Evolutionary conservation across 2,888 invertebrate species (phyloP).

Genomic region (Oegoconia quadripuncta): DNA sequence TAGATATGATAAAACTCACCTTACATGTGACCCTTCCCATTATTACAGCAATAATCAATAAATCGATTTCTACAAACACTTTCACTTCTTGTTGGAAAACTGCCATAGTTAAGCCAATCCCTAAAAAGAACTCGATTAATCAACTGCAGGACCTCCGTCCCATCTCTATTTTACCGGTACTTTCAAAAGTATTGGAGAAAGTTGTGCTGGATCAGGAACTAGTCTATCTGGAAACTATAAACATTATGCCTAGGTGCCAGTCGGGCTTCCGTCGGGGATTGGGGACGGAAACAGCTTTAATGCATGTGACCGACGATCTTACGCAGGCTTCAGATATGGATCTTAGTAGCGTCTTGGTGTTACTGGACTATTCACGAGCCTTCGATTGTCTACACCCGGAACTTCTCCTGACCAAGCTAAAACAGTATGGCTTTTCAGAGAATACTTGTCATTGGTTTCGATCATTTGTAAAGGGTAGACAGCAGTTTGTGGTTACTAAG

Average conservation of each 20-base stretch:
- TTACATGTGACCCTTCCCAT: neutral
- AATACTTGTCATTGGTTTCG: constrained; percentile 8
- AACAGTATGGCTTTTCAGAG: constrained; percentile 12
- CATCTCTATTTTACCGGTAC: constrained; percentile 8
- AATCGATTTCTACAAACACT: no score
- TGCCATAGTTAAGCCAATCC: no score
- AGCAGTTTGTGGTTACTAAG: constrained; percentile 8
- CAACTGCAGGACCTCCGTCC: constrained; percentile 6
- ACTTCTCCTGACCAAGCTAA: constrained; percentile 11
- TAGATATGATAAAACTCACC: neutral
- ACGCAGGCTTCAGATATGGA: constrained; percentile 14
- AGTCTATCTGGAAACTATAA: no score
- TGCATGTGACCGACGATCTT: constrained; percentile 17
- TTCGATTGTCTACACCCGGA: constrained; percentile 7
- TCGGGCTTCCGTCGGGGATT: constrained; percentile 9
- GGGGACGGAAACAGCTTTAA: constrained; percentile 8
- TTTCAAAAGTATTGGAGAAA: constrained; percentile 17
- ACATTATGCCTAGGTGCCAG: constrained; percentile 8
- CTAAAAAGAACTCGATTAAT: neutral
- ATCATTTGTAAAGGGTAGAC: constrained; percentile 6
- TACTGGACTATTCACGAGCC: constrained; percentile 16
- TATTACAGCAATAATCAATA: no score
- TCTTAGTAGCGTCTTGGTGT: constrained; percentile 12
- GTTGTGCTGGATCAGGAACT: constrained; percentile 7
- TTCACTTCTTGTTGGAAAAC: no score